Base-by-base conservation (phyloP, 2,113 vertebrate species). In the Ictalurus furcatus region DNA sequence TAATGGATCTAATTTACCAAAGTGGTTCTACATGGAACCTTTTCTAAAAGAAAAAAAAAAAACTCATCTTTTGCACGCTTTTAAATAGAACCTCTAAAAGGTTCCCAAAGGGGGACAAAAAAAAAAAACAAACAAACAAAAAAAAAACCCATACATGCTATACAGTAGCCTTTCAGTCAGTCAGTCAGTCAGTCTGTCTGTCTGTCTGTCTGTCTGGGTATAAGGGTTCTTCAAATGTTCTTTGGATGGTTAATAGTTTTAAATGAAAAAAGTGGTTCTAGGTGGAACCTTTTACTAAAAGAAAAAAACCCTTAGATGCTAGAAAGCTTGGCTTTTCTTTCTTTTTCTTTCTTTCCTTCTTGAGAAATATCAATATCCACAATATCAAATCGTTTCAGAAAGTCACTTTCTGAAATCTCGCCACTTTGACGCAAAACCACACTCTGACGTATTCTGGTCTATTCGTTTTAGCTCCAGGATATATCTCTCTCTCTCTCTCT, bases 381-480 rank as follows among this genome's bases (percentile, higher is more conserved):
- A 52, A 28, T 82, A 21, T 37, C 6, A 59, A 82, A 83, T 21
- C 37, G 30, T 61, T 83, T 61, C 12, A 40, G 54, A 83, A 79
- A 80, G 48, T 80, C 76, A 16, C 44, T 7, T 19, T 30, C 3
- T 19, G 6, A 7, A 9, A 37, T 63, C 30, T 63, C 4, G 1
- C 40, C 61, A 65, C 7, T 85, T 85, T 85, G 65, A 85, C 65
- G 65, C 84, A 85, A 85, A 71, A 69, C 40, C 44, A 4, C 44
- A 67, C 44, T 71, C 84, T 85, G 84, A 85, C 65, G 84, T 52
- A 54, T 40, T 54, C n/a, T 30, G 9, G 2, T 58, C n/a, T 83
- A 58, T 58, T 61, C 4, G 21, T 61, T 40, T 59, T 82, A 59
- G 79, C 79, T 37, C 3, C 12, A 9, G 54, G 54, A 82, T 58